Conservation (phyloP, 2,797 vertebrate species). For the Anomalospiza imberbis region DNA sequence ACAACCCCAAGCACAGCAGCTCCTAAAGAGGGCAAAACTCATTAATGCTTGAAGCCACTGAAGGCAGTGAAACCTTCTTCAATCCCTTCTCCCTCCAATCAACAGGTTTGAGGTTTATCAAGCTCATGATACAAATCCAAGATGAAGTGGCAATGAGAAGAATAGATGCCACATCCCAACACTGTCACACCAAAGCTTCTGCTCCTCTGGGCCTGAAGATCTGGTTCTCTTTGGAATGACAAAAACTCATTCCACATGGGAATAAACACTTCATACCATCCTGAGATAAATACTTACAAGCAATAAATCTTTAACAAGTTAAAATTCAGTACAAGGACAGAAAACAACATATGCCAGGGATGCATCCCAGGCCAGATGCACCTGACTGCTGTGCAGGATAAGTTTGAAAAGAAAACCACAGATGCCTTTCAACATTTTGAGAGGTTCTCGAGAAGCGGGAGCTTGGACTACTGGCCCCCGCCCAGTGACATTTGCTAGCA, state of each 20-base stretch:
- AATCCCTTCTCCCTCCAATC: neutral
- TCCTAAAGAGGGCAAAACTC: neutral
- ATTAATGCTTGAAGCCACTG: too few species aligned
- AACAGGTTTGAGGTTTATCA: accelerated
- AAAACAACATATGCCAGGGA: neutral
- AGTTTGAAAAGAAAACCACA: neutral
- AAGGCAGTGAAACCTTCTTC: accelerated
- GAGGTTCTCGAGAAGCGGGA: neutral
- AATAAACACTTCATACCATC: neutral
- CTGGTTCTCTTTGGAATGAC: neutral
- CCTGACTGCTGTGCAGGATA: accelerated
- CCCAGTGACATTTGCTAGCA: too few species aligned
- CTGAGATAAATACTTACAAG: accelerated
- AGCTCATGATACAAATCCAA: neutral
- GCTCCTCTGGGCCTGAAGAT: neutral
- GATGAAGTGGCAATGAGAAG: neutral
- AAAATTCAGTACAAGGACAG: neutral
- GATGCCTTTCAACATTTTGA: neutral
- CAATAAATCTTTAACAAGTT: neutral
- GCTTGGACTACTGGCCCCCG: too few species aligned
- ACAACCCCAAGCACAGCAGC: too few species aligned
- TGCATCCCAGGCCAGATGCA: neutral
- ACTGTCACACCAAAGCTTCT: neutral
- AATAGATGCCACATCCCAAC: neutral
- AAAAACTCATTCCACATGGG: neutral